A percentile compares a stretch with the other conserved stretches of the same genome.
These are phyloP conservation scores for Archegozetes longisetosus DNA, from an alignment of 1,140 invertebrate species.

Conservation along the genomic window DNA sequence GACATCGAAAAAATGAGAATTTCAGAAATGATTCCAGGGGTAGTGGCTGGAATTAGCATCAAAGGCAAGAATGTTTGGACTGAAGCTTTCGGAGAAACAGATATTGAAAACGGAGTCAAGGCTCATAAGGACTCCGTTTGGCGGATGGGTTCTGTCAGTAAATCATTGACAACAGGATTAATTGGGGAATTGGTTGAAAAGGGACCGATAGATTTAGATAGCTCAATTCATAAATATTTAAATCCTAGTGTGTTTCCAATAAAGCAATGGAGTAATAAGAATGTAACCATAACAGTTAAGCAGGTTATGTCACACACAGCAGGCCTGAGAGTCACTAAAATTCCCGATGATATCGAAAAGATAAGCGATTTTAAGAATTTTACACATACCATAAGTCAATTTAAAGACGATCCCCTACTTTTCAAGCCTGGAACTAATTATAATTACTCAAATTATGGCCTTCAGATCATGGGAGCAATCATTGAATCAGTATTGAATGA, in stretches of 20 bases:
- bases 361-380: neutral
- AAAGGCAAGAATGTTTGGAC: conserved; percentile 36
- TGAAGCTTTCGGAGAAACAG: neutral
- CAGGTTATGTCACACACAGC: conserved; percentile 3
- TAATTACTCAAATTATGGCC: conserved; percentile 11
- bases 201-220: neutral
- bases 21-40: conserved; percentile 34
- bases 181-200: neutral
- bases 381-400: neutral
- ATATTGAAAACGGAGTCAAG: neutral
- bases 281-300: neutral
- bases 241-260: neutral
- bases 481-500: conserved; percentile 4
- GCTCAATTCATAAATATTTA: neutral
- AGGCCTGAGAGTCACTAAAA: neutral
- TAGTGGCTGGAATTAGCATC: conserved; percentile 38
- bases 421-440: conserved; percentile 10
- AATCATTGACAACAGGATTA: neutral
- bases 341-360: neutral
- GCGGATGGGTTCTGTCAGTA: neutral
- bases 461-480: conserved; percentile 6
- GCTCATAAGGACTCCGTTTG: neutral
- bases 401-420: neutral
- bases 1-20: no score
- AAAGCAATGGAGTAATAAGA: neutral